A percentile compares a stretch with the other conserved stretches of the same genome.
Conservation (phyloP, 2,797 vertebrate species). For the Gephyroberyx darwinii region DNA sequence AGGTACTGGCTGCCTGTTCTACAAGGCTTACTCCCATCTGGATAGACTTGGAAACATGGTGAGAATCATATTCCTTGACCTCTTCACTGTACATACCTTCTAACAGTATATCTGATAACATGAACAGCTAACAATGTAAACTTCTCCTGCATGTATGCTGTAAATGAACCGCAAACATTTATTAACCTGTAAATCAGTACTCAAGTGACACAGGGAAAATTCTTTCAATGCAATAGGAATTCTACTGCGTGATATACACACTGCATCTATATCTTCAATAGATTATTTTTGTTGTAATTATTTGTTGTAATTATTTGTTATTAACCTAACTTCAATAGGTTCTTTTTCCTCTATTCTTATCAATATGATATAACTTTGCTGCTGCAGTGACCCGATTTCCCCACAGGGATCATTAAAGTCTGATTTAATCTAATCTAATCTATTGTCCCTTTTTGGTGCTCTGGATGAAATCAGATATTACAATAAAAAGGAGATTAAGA, state of each 20-base stretch:
- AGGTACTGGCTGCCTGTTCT: too few species aligned
- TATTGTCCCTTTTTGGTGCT: not conserved
- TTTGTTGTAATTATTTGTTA: not conserved
- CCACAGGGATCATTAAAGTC: not conserved
- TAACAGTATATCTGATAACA: too few species aligned
- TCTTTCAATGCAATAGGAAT: not conserved
- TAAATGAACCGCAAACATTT: conserved; percentile 12
- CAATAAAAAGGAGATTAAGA: too few species aligned
- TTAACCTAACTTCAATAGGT: not conserved
- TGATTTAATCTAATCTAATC: conserved; percentile 8
- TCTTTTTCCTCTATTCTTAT: not conserved
- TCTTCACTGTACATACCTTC: too few species aligned
- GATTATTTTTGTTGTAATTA: not conserved
- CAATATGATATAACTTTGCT: not conserved
- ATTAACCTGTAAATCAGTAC: too few species aligned
- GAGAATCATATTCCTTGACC: too few species aligned
- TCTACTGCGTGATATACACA: not conserved
- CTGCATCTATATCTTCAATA: not conserved
- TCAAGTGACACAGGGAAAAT: not conserved
- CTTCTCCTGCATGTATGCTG: not conserved
- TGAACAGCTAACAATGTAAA: too few species aligned
- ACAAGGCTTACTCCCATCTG: too few species aligned
- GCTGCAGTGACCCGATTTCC: not conserved
- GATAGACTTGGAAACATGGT: too few species aligned
- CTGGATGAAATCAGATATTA: not conserved